A percentile compares a stretch with the other conserved stretches of the same genome.
phyloP scores from a whole-genome alignment of 1,140 invertebrate genomes.

The Octopus bimaculoides region DNA sequence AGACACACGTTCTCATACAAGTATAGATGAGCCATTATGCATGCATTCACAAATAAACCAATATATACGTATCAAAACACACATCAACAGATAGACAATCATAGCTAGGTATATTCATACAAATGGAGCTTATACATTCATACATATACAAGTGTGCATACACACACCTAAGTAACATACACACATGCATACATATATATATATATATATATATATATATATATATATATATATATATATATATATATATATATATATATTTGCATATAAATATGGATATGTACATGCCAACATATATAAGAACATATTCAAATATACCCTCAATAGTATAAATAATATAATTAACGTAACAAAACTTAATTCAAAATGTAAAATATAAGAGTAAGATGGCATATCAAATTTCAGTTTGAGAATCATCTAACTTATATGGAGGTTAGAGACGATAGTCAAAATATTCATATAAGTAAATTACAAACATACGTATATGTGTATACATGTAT shows the following conservation, averaged over 20 bases:
- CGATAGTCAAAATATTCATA: too few relatives aligned
- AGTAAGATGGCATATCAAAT: too few relatives aligned
- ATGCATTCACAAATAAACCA: background rate
- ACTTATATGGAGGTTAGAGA: too few relatives aligned
- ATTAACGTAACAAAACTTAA: too few relatives aligned
- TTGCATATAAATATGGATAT: background rate
- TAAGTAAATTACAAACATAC: too few relatives aligned
- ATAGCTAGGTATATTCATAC: background rate
- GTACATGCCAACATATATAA: background rate
- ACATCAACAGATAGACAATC: background rate
- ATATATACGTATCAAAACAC: background rate
- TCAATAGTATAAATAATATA: background rate
- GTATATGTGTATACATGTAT: background rate
- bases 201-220: background rate
- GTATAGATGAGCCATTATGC: background rate
- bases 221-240: constrained; percentile 3
- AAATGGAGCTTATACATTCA: background rate
- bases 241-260: background rate
- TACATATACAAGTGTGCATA: background rate
- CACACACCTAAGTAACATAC: background rate
- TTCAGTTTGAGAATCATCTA: too few relatives aligned
- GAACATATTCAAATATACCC: background rate
- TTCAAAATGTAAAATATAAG: too few relatives aligned
- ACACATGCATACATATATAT: background rate
- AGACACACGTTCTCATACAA: background rate